phyloP scores from a whole-genome alignment of 1,140 invertebrate species.

The Habropoda laboriosa region DNA sequence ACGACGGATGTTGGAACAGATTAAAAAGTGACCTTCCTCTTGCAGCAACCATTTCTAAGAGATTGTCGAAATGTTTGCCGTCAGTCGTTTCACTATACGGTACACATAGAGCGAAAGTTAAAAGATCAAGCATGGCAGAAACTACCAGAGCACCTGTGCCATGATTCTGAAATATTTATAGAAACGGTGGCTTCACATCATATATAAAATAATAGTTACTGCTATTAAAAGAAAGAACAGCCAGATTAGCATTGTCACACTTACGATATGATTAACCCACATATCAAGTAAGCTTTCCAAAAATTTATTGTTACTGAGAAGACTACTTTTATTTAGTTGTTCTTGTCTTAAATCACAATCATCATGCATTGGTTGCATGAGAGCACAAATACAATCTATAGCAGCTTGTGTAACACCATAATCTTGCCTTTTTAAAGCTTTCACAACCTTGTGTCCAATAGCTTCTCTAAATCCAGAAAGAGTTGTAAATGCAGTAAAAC shows the following conservation, averaged over 20 bases:
- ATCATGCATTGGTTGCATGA: slow-evolving; percentile 99
- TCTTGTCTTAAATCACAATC: slow-evolving; percentile 97
- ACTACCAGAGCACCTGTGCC: slow-evolving; percentile 91
- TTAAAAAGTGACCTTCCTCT: slow-evolving; percentile 95
- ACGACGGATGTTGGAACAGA: slow-evolving; percentile 98
- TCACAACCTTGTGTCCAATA: slow-evolving; percentile 94
- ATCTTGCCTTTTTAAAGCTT: slow-evolving; percentile 94
- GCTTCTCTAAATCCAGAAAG: slow-evolving; percentile 96
- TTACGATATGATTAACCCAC: slow-evolving; percentile 97
- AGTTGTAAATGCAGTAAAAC: slow-evolving; percentile 97
- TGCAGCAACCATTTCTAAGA: slow-evolving; percentile 96
- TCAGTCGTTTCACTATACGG: slow-evolving; percentile 99
- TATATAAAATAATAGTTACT: background rate
- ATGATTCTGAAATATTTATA: slow-evolving; percentile 84
- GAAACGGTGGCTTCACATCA: background rate
- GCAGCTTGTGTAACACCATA: slow-evolving; percentile 97
- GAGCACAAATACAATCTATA: slow-evolving; percentile 97
- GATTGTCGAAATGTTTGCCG: slow-evolving; percentile 97
- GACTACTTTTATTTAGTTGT: slow-evolving; percentile 98
- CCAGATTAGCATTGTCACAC: slow-evolving; percentile 69
- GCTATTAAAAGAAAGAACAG: background rate
- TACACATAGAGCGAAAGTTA: slow-evolving; percentile 99
- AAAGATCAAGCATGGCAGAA: slow-evolving; percentile 98
- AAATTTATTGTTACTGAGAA: slow-evolving; percentile 96
- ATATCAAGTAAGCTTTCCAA: slow-evolving; percentile 96